Base-by-base conservation (phyloP, 30 jellyfish, hydroid and myxozoan species). In the Aurelia sp. region DNA sequence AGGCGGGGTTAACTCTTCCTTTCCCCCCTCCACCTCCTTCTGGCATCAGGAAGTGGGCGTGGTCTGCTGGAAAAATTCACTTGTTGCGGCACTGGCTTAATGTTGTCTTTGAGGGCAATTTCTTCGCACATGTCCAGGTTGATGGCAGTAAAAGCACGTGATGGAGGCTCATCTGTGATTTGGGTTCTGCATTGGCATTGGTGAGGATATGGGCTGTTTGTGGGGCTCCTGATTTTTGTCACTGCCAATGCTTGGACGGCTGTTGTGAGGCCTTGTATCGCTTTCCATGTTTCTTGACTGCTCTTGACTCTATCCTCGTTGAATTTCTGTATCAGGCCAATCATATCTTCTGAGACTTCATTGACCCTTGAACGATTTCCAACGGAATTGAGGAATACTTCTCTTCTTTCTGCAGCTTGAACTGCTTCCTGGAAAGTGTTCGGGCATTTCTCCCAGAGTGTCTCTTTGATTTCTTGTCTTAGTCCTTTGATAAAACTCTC, bases 401-500 rank as follows among this genome's bases (percentile, higher is more conserved):
- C 86, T 58, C 78, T 1, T 5, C 82, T 62, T 51, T 82, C 86
- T 0, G 85, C 86, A 15, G 86, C 86, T 16, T 78, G 69, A 2
- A 82, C 35, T 1, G 92, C 92, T 52, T 82, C 86, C 53, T 82
- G 86, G 53, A 82, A 68, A 52, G 92, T 27, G 57, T 59, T 37
- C 1, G 90, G 90, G 90, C 90, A 37, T 61, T 80, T 80, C 55
- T 80, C 90, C 83, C 82, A 80, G 13, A 66, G 74, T 31, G 90
- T 80, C 50, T 80, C 83, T 66, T 80, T 5, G 50, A 78, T 78
- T 40, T 78, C 89, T 41, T 81, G 81, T 53, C 80, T 81, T 1
- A 78, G 89, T 47, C 89, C 90, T 80, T 80, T 80, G 10, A 80
- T 50, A 64, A 80, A 80, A 30, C 18, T 7, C 40, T 80, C 90